Conservation (phyloP, 2,888 invertebrate genomes). For the Heliconius charithonia region DNA sequence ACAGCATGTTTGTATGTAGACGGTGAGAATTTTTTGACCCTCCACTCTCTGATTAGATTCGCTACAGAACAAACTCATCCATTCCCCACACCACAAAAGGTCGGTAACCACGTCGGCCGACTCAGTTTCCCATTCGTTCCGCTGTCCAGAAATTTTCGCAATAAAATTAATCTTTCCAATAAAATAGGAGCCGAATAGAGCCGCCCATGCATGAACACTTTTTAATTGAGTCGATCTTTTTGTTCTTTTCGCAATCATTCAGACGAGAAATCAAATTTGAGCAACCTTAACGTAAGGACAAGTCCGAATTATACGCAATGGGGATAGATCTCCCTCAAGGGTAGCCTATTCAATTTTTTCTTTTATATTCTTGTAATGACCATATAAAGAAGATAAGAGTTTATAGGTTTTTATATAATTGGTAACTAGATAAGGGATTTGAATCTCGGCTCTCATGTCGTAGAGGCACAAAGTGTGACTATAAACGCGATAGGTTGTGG, state of each 20-base stretch:
- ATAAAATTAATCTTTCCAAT: slow-evolving; percentile 83
- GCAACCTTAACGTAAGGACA: slow-evolving; percentile 48
- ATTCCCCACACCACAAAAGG: slow-evolving; percentile 75
- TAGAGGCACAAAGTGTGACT: no score
- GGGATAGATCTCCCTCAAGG: slow-evolving; percentile 36
- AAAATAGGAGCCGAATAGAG: slow-evolving; percentile 79
- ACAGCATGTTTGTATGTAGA: slow-evolving; percentile 53
- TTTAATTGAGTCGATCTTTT: slow-evolving; percentile 80
- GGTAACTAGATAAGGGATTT: not conserved
- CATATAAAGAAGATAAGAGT: slow-evolving; percentile 35
- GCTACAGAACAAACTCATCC: slow-evolving; percentile 68
- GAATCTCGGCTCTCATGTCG: not conserved
- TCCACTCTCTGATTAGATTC: slow-evolving; percentile 75
- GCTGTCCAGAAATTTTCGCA: slow-evolving; percentile 82
- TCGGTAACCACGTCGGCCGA: slow-evolving; percentile 64
- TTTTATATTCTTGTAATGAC: slow-evolving; percentile 41
- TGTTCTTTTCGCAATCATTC: slow-evolving; percentile 70
- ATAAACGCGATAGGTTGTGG: no score
- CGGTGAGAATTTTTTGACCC: slow-evolving; percentile 59
- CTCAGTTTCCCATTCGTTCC: slow-evolving; percentile 77
- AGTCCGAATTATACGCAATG: slow-evolving; percentile 37
- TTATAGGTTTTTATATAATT: slow-evolving; percentile 30
- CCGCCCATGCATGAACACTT: slow-evolving; percentile 81
- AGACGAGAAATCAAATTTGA: slow-evolving; percentile 75
- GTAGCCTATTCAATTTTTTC: slow-evolving; percentile 43